These are phyloP conservation scores for Larimichthys polyactis DNA, from an alignment of 2,113 vertebrate genomes.

Conservation along the genomic window DNA sequence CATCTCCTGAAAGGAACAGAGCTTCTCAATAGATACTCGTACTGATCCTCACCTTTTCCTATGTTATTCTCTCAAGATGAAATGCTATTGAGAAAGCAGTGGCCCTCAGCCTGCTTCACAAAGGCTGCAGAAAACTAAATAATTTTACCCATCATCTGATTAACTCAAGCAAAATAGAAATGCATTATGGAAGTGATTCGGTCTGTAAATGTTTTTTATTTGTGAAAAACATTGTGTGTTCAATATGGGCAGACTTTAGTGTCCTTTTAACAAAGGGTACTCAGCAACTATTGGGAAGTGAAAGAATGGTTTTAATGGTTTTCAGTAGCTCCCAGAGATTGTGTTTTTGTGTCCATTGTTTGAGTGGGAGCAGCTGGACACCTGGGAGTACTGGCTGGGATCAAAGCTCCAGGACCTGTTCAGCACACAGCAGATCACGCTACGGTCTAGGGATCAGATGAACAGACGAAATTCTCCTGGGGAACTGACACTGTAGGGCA, in stretches of 20 bases:
- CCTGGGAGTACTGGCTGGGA: slow-evolving; percentile 56
- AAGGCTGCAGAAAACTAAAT: slow-evolving; percentile 17
- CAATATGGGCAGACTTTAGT: neutral
- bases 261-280: neutral
- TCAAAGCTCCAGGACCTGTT: slow-evolving; percentile 62
- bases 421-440: slow-evolving; percentile 34
- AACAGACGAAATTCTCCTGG: slow-evolving; percentile 59
- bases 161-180: slow-evolving; percentile 23
- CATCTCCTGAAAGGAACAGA: slow-evolving; percentile 43
- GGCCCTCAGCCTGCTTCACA: neutral
- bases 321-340: slow-evolving; percentile 16
- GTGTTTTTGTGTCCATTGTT: slow-evolving; percentile 38
- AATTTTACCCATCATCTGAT: slow-evolving; percentile 26
- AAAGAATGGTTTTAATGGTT: slow-evolving; percentile 10
- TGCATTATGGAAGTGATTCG: slow-evolving; percentile 18
- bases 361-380: slow-evolving; percentile 64
- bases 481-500: slow-evolving; percentile 52
- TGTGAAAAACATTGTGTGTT: neutral
- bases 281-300: neutral
- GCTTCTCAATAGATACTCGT: slow-evolving; percentile 28
- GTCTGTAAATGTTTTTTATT: slow-evolving; percentile 14
- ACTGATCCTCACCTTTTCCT: slow-evolving; percentile 53
- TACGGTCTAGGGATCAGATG: slow-evolving; percentile 68
- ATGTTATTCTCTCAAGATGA: slow-evolving; percentile 49
- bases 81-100: slow-evolving; percentile 41